Conservation (phyloP, 2,888 invertebrate species). For the Hanleya hanleyi region DNA sequence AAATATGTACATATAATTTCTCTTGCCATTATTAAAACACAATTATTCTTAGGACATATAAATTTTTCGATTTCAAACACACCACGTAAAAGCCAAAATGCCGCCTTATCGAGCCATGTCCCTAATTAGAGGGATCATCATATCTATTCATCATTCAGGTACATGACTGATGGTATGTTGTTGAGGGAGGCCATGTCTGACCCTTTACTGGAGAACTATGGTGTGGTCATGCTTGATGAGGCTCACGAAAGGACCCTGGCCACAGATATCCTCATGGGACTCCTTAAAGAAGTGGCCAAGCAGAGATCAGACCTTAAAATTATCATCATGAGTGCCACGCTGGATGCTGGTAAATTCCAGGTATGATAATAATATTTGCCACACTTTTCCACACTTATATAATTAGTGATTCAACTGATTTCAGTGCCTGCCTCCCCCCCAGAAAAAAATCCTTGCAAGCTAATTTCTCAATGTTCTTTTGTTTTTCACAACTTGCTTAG, state of each 20-base stretch:
- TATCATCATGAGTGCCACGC: slow-evolving; percentile 99
- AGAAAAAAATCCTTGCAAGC: not conserved
- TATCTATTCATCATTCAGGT: slow-evolving; percentile 79
- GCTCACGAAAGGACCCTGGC: slow-evolving; percentile 99
- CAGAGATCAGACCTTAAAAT: slow-evolving; percentile 95
- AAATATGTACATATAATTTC: too few relatives aligned
- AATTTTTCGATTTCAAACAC: too few relatives aligned
- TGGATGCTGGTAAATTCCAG: slow-evolving; percentile 99
- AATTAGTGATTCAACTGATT: too few relatives aligned
- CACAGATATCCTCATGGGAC: slow-evolving; percentile 99
- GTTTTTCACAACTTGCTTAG: slow-evolving; percentile 71
- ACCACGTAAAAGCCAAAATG: too few relatives aligned
- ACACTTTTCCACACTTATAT: too few relatives aligned
- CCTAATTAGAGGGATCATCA: too few relatives aligned
- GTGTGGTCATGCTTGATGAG: slow-evolving; percentile 96
- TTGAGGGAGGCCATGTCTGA: slow-evolving; percentile 99
- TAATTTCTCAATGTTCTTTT: not conserved
- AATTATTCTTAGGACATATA: too few relatives aligned
- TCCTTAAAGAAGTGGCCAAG: slow-evolving; percentile 94
- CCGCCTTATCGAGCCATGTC: too few relatives aligned
- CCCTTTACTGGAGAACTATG: slow-evolving; percentile 96
- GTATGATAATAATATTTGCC: too few relatives aligned
- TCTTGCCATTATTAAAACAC: too few relatives aligned
- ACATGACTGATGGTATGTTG: slow-evolving; percentile 99
- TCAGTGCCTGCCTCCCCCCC: not conserved